Evolutionary conservation across 1,140 invertebrate species (phyloP).

Genomic region (Zaprionus lachaisei): DNA sequence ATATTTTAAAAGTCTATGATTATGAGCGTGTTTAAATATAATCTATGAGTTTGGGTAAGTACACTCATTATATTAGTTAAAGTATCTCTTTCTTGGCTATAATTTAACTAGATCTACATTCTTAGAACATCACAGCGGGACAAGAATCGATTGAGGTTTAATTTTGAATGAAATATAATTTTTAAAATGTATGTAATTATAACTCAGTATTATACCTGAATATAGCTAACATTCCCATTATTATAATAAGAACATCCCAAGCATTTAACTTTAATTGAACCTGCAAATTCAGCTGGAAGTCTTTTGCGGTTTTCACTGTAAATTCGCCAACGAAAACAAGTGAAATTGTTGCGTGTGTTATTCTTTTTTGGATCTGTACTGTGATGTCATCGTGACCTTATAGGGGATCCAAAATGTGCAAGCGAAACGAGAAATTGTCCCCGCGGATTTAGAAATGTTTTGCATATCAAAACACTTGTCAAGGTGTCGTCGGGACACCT

Average conservation of each 20-base stretch:
- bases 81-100: background rate
- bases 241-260: background rate
- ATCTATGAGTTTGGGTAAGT: background rate
- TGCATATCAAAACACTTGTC: slow-evolving; percentile 61
- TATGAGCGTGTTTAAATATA: background rate
- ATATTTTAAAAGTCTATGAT: too few relatives aligned
- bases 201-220: background rate
- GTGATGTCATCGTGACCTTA: slow-evolving; percentile 5
- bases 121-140: too few relatives aligned
- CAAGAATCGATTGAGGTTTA: too few relatives aligned
- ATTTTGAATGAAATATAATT: too few relatives aligned
- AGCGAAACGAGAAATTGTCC: background rate
- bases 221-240: too few relatives aligned
- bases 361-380: background rate
- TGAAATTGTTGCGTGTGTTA: background rate
- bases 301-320: background rate
- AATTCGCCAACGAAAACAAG: background rate
- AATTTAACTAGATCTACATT: background rate
- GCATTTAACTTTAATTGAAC: background rate
- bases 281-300: background rate
- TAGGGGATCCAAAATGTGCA: background rate
- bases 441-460: slow-evolving; percentile 3
- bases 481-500: slow-evolving; percentile 62
- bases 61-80: background rate
- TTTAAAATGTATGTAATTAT: background rate